A percentile compares a stretch with the other conserved stretches of the same genome.
Conservation (phyloP, 1,140 invertebrate genomes). For the Meloidogyne exigua region DNA sequence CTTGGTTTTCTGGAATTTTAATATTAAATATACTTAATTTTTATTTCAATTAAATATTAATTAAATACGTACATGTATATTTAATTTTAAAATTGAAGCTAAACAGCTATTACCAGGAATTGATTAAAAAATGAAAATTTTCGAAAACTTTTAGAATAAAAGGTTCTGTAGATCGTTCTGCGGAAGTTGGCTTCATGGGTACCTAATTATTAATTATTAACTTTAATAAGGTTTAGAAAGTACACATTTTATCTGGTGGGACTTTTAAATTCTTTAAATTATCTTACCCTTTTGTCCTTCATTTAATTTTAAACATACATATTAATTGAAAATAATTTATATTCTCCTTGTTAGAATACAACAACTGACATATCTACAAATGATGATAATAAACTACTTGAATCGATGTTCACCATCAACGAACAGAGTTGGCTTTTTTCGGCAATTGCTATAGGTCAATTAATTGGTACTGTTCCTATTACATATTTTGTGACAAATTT, state of each 20-base stretch:
- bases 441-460: conserved; percentile 12
- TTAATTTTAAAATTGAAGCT: no score
- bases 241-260: no score
- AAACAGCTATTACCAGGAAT: background rate
- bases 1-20: no score
- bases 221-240: no score
- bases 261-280: no score
- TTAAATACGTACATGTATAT: no score
- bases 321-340: background rate
- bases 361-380: background rate
- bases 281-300: background rate
- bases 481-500: background rate
- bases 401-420: background rate
- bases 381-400: background rate
- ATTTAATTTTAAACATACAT: background rate
- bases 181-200: background rate
- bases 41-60: no score
- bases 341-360: no score
- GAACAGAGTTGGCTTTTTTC: conserved; percentile 23
- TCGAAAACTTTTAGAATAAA: background rate
- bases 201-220: background rate
- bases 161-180: background rate
- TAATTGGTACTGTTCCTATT: conserved; percentile 6
- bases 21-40: no score
- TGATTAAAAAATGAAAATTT: background rate